Evolutionary conservation across 2,113 vertebrate genomes (phyloP), one percentile per base, ranked within the genome.

Genomic region (Tautogolabrus adspersus): DNA sequence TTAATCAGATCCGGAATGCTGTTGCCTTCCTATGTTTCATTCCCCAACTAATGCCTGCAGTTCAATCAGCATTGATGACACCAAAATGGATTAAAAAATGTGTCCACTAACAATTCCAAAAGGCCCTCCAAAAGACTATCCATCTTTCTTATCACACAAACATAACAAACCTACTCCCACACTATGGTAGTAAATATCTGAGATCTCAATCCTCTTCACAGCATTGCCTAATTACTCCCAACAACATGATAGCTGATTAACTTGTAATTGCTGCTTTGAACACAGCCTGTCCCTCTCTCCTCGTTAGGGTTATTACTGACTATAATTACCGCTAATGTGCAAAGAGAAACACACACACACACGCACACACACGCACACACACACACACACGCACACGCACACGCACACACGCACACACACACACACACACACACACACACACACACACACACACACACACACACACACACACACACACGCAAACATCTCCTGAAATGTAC

Each of bases 311-410:
- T 97, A 98, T 97, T 97, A 97, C 96, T 95, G 96, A 94, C 96
- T 96, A 97, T 99, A 98, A 98, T 99, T 98, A 98, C 97, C 95
- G 97, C 96, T 98, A 98, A 99, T 98, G 96, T 98, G 97, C 96
- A 79, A 66, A 87, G 70, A 77, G 64, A 60, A 84, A 84, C 86
- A 84, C 85, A 87, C 89, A 82, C 81, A 68, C 74, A 40, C 68
- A 69, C 63, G 72, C 49, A 66, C 72, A 65, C 51, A 21, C 30
- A 68, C 69, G 18, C 68, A 72, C 65, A 58, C 65, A 59, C 8
- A 77, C 77, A 62, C 93, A 91, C 95, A 78, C 73, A 87, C 84
- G 85, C 30, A 34, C 30, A 34, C 30, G 3, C 30, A 34, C 30
- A 34, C 30, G 59, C 10, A 77, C 77, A 61, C 93, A 91, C 95